These are phyloP conservation scores for Volucella inanis DNA, from an alignment of 2,888 invertebrate genomes.

Conservation along the genomic window DNA sequence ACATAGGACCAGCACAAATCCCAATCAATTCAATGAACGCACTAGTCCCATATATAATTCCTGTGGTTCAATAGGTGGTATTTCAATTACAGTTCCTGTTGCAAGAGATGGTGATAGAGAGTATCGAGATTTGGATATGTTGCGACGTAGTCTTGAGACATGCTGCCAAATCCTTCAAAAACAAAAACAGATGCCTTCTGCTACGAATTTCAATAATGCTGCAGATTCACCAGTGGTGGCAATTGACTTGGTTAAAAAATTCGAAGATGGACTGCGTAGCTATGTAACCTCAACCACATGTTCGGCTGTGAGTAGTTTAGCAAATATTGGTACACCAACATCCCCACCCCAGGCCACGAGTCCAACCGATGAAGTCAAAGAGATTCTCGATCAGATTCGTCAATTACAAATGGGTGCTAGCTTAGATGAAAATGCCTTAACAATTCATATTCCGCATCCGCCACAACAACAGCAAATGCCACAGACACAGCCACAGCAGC, in stretches of 20 bases:
- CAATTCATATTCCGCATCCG: slow-evolving; percentile 71
- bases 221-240: slow-evolving; percentile 76
- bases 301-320: slow-evolving; percentile 88
- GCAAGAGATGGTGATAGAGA: slow-evolving; percentile 77
- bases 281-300: slow-evolving; percentile 84
- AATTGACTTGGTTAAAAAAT: slow-evolving; percentile 78
- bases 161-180: slow-evolving; percentile 81
- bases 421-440: slow-evolving; percentile 81
- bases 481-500: slow-evolving; percentile 15
- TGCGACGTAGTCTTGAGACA: slow-evolving; percentile 81
- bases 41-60: slow-evolving; percentile 79
- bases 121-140: slow-evolving; percentile 78
- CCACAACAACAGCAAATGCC: slow-evolving; percentile 31
- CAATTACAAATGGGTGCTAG: slow-evolving; percentile 84
- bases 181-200: slow-evolving; percentile 77
- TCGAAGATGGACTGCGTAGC: slow-evolving; percentile 79
- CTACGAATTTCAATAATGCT: slow-evolving; percentile 76
- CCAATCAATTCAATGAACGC: slow-evolving; percentile 76
- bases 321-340: slow-evolving; percentile 87
- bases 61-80: slow-evolving; percentile 79
- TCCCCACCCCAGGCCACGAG: slow-evolving; percentile 93
- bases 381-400: slow-evolving; percentile 89
- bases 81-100: slow-evolving; percentile 79
- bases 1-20: slow-evolving; percentile 78
- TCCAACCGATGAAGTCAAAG: slow-evolving; percentile 89